Evolutionary conservation across 2,797 vertebrate species (phyloP).

Genomic region (Rachycentron canadum): DNA sequence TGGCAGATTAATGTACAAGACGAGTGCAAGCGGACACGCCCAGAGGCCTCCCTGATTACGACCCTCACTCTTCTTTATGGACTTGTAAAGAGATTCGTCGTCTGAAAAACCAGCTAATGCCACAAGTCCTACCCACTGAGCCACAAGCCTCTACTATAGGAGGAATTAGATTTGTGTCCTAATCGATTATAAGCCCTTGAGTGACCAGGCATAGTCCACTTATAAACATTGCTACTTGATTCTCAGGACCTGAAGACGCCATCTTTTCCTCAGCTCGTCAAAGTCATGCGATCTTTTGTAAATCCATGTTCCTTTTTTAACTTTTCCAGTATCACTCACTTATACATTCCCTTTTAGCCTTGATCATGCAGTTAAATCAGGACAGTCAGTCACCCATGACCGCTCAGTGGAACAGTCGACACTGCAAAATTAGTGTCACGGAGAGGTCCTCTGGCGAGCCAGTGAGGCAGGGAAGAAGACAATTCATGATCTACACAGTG

Average conservation of each 20-base stretch:
- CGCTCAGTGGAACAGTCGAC: conserved; percentile 87
- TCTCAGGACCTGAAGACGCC: conserved; percentile 46
- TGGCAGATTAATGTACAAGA: conserved; percentile 71
- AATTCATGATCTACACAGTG: conserved; percentile 83
- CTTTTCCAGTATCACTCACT: conserved; percentile 29
- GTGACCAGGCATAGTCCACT: conserved; percentile 61
- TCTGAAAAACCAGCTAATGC: conserved; percentile 67
- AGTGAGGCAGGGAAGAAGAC: conserved; percentile 88
- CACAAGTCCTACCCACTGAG: conserved; percentile 68
- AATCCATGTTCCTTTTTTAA: background rate
- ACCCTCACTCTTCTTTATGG: conserved; percentile 61
- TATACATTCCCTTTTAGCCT: conserved; percentile 59
- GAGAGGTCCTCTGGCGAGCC: conserved; percentile 87
- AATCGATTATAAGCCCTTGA: conserved; percentile 75
- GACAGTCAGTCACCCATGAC: conserved; percentile 91
- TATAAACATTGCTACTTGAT: conserved; percentile 59
- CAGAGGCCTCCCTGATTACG: conserved; percentile 72
- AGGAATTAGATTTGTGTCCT: conserved; percentile 80
- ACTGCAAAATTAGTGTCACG: conserved; percentile 87
- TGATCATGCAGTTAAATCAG: conserved; percentile 79
- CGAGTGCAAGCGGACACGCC: conserved; percentile 55
- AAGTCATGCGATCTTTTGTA: conserved; percentile 5
- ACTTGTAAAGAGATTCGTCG: conserved; percentile 75
- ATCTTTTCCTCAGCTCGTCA: conserved; percentile 63
- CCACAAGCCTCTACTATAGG: conserved; percentile 64